phyloP scores from a whole-genome alignment of 2,113 vertebrate genomes.

The Calonectris borealis region DNA sequence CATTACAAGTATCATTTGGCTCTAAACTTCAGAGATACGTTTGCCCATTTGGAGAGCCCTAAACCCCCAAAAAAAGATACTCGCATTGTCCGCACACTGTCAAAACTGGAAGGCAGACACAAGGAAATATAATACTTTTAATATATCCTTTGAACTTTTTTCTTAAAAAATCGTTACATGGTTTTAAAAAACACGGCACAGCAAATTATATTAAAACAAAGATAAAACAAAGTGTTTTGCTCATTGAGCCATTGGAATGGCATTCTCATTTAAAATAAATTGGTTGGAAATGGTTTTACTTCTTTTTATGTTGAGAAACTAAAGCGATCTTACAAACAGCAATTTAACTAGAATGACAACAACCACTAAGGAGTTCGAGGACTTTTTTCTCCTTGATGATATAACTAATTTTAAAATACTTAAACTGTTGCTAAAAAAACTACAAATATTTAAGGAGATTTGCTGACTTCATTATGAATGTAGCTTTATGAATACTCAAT shows the following conservation, averaged over 20 bases:
- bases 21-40: not conserved
- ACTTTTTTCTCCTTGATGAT: fast-evolving
- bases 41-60: not conserved
- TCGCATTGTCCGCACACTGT: fast-evolving
- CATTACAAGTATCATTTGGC: not conserved
- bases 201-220: not conserved
- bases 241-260: not conserved
- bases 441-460: not conserved
- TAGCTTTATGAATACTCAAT: not conserved
- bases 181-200: not conserved
- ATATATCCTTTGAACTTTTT: not conserved
- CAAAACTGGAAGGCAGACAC: not conserved
- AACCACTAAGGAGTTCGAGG: not conserved
- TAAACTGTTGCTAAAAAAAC: not conserved
- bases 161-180: not conserved
- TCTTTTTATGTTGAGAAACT: not conserved
- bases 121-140: not conserved
- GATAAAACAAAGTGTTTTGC: not conserved
- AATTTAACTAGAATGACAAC: not conserved
- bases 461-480: not conserved
- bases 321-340: fast-evolving
- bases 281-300: not conserved
- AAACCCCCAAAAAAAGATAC: not conserved
- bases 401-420: not conserved
- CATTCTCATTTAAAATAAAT: not conserved